These are phyloP conservation scores for Apodemia duryi DNA, from an alignment of 2,888 invertebrate species.

Conservation along the genomic window DNA sequence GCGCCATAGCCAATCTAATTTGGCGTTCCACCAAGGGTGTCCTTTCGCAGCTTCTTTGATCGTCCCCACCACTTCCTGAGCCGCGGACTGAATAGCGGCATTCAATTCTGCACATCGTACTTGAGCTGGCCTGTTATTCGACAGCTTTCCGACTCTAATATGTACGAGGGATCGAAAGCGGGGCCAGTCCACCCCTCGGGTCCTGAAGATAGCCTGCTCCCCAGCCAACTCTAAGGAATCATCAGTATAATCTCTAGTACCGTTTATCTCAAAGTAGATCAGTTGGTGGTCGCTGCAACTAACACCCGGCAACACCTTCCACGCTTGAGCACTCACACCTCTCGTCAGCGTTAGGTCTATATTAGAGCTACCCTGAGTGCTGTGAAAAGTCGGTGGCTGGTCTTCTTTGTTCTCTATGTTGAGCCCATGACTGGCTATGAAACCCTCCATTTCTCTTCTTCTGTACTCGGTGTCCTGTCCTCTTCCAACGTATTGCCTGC, in stretches of 20 bases:
- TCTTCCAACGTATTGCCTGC: too few relatives aligned
- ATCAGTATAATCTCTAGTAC: too few relatives aligned
- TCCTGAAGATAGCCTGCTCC: not conserved
- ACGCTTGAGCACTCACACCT: constrained; percentile 2
- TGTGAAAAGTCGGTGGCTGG: too few relatives aligned
- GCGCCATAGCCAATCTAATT: too few relatives aligned
- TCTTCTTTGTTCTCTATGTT: too few relatives aligned
- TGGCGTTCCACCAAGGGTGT: too few relatives aligned
- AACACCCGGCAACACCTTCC: constrained; percentile 25
- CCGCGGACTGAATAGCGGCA: constrained; percentile 28
- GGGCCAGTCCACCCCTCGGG: constrained; percentile 7
- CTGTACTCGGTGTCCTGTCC: too few relatives aligned
- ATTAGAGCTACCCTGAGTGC: too few relatives aligned
- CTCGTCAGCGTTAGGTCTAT: constrained; percentile 6
- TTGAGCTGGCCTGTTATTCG: not conserved
- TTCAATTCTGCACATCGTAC: constrained; percentile 14
- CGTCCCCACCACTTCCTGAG: constrained; percentile 15
- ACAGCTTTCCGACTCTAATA: not conserved
- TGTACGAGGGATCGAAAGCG: not conserved
- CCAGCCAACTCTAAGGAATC: not conserved
- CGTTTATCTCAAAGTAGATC: not conserved
- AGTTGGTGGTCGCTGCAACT: constrained; percentile 17
- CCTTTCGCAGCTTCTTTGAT: not conserved
- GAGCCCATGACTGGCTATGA: too few relatives aligned
- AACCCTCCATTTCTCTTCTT: too few relatives aligned